phyloP scores from a whole-genome alignment of 2,888 invertebrate genomes.

The Hartigia nigra region DNA sequence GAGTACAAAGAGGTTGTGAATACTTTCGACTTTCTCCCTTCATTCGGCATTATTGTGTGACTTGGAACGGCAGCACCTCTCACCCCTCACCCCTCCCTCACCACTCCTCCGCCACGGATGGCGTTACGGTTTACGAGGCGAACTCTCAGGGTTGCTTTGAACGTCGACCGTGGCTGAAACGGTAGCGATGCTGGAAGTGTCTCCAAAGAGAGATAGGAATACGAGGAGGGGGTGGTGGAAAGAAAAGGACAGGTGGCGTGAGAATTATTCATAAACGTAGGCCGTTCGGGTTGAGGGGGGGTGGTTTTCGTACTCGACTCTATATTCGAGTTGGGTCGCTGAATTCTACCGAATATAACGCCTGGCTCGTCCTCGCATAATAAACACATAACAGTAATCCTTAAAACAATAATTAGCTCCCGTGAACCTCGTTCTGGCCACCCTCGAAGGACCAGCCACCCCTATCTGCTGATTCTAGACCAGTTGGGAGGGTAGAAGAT shows the following conservation, averaged over 20 bases:
- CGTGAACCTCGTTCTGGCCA: conserved; percentile 1
- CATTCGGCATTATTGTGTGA: conserved; percentile 25
- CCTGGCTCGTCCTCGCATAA: conserved; percentile 57
- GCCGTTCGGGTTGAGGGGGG: conserved; percentile 34
- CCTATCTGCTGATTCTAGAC: background rate
- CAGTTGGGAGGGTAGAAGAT: background rate
- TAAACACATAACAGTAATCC: conserved; percentile 66
- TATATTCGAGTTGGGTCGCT: conserved; percentile 32
- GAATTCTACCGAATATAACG: conserved; percentile 60
- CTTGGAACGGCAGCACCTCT: conserved; percentile 24
- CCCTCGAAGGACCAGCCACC: conserved; percentile 12
- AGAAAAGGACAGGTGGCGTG: conserved; percentile 39
- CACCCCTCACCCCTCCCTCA: too few species aligned
- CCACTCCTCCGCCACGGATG: conserved; percentile 15
- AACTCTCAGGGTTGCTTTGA: conserved; percentile 25
- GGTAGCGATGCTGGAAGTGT: conserved; percentile 20
- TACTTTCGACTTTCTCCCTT: conserved; percentile 21
- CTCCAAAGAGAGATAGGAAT: conserved; percentile 26
- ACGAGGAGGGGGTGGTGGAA: conserved; percentile 6
- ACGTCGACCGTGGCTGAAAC: background rate
- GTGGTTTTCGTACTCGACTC: conserved; percentile 23
- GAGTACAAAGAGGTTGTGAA: conserved; percentile 15
- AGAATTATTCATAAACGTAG: conserved; percentile 64
- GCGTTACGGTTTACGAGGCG: conserved; percentile 28
- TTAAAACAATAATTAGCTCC: conserved; percentile 65